A percentile compares a stretch with the other conserved stretches of the same genome.
phyloP scores from a whole-genome alignment of 2,797 vertebrate genomes.

The Todus mexicanus region DNA sequence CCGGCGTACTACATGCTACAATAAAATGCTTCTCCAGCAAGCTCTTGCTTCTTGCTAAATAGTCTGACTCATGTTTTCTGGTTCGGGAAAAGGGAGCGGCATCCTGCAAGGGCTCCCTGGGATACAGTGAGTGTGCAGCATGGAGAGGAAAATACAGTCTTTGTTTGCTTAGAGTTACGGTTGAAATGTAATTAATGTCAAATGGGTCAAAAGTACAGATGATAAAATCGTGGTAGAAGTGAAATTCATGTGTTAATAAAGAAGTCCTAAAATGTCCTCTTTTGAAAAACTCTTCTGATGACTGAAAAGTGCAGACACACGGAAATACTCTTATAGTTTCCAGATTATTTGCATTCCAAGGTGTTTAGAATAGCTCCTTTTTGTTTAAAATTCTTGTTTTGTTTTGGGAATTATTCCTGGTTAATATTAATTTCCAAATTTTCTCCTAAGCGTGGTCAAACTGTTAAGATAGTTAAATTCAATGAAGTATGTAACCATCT shows the following conservation, averaged over 20 bases:
- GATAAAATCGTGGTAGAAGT: background rate
- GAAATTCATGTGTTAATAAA: background rate
- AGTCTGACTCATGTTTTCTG: slow-evolving; percentile 50
- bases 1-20: background rate
- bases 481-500: background rate
- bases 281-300: background rate
- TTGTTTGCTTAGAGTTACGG: background rate
- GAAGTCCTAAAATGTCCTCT: background rate
- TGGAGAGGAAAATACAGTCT: background rate
- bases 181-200: background rate
- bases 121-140: background rate
- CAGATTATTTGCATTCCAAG: slow-evolving; percentile 11
- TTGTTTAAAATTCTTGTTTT: background rate
- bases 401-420: background rate
- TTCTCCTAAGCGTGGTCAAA: background rate
- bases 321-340: background rate
- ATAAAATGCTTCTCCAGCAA: background rate
- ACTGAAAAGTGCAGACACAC: background rate
- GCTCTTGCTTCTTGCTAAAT: background rate
- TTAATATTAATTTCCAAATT: background rate
- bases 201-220: background rate
- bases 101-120: background rate
- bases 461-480: background rate
- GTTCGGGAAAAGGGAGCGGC: slow-evolving; percentile 43
- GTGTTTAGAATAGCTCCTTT: background rate